A percentile compares a stretch with the other conserved stretches of the same genome.
Evolutionary conservation across 2,113 vertebrate genomes (phyloP).

Genomic region (Arenaria interpres): DNA sequence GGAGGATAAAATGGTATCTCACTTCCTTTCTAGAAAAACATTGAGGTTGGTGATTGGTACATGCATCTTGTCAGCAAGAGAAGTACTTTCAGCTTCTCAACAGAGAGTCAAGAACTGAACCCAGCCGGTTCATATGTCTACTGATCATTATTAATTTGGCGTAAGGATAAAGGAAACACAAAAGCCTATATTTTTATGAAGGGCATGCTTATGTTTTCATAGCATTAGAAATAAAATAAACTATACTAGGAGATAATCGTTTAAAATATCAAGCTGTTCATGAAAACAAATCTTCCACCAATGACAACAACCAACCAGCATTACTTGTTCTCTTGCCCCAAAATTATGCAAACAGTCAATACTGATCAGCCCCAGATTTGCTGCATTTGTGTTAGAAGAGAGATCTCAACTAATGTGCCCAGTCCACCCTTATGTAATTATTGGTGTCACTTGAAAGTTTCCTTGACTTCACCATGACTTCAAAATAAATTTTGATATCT

Average conservation of each 20-base stretch:
- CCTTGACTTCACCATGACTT: background rate
- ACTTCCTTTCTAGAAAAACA: background rate
- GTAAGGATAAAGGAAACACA: background rate
- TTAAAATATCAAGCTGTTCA: background rate
- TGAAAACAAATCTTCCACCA: background rate
- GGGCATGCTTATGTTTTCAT: background rate
- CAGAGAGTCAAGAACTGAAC: background rate
- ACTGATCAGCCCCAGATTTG: background rate
- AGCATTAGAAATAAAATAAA: background rate
- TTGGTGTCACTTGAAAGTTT: background rate
- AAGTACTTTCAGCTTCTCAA: background rate
- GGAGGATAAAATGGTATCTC: background rate
- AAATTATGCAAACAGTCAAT: background rate
- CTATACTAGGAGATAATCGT: background rate
- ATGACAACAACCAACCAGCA: background rate
- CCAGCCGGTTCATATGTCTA: background rate
- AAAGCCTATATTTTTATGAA: background rate
- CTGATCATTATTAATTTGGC: background rate
- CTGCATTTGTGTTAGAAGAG: background rate
- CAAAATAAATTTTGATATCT: background rate
- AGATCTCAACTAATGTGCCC: background rate
- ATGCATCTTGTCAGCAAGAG: background rate
- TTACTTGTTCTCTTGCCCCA: background rate
- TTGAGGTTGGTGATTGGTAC: background rate
- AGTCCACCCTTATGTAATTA: background rate